A percentile compares a stretch with the other conserved stretches of the same genome.
phyloP scores from a whole-genome alignment of 1,140 invertebrate species.

The Drosophila saltans region DNA sequence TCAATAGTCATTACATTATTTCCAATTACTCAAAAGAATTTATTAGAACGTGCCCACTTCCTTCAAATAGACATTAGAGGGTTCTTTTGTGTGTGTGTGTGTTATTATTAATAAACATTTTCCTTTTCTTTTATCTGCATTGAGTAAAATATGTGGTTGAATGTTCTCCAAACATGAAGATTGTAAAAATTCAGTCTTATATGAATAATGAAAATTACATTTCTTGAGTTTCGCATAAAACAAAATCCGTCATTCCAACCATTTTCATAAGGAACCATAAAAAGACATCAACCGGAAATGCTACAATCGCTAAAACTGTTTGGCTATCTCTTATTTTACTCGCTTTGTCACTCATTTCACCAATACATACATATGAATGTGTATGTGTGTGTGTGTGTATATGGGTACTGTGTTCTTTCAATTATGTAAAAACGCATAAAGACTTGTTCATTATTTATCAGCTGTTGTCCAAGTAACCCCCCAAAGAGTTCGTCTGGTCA shows the following conservation, averaged over 20 bases:
- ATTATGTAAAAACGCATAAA: constrained; percentile 52
- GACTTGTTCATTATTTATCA: constrained; percentile 72
- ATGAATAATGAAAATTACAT: not conserved
- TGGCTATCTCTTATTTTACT: constrained; percentile 25
- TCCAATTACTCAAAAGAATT: no score
- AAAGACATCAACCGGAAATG: constrained; percentile 67
- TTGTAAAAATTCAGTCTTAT: not conserved
- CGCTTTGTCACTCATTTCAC: constrained; percentile 9
- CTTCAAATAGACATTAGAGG: no score
- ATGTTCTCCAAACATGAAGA: no score
- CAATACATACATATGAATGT: no score
- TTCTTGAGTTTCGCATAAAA: constrained; percentile 16
- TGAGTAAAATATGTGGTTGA: no score
- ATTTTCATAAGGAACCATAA: constrained; percentile 54
- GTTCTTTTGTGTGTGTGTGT: no score
- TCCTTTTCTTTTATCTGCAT: no score
- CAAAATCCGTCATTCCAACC: constrained; percentile 15
- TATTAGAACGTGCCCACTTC: no score
- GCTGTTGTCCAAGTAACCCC: constrained; percentile 38
- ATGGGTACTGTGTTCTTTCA: not conserved
- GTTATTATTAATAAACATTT: no score
- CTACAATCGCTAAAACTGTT: constrained; percentile 47
- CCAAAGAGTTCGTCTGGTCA: constrained; percentile 50
- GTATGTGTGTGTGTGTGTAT: not conserved
- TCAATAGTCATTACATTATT: no score